Percentiles rank a stretch among this genome's conserved stretches.
These are phyloP conservation scores for Pimpla rufipes DNA, from an alignment of 2,888 invertebrate species.

Conservation along the genomic window DNA sequence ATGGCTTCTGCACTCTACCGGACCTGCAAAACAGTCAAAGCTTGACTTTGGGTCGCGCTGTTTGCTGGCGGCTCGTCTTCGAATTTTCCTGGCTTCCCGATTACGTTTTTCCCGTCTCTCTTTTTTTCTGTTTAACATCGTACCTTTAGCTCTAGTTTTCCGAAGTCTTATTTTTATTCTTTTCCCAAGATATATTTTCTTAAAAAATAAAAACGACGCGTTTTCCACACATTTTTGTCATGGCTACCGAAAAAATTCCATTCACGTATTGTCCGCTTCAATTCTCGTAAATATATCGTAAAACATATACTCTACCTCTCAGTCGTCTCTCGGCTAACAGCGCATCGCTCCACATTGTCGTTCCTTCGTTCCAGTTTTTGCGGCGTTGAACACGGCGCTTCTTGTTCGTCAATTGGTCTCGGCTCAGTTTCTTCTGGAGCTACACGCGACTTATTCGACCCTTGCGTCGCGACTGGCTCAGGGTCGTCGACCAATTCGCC, in stretches of 20 bases:
- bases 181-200: neutral
- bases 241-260: neutral
- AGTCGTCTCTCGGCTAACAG: neutral
- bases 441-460: neutral
- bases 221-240: neutral
- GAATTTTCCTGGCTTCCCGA: conserved; percentile 33
- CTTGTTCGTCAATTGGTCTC: neutral
- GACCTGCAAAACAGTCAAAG: conserved; percentile 83
- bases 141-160: neutral
- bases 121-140: conserved; percentile 14
- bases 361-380: neutral
- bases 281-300: neutral
- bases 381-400: neutral
- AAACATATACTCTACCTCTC: conserved; percentile 46
- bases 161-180: neutral
- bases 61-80: neutral
- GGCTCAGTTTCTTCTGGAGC: neutral
- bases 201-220: neutral
- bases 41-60: conserved; percentile 77
- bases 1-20: conserved; percentile 77
- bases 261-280: neutral
- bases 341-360: neutral
- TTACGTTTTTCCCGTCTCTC: conserved; percentile 3
- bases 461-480: neutral
- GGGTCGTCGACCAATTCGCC: conserved; percentile 8